Evolutionary conservation across 2,888 invertebrate species (phyloP).

Genomic region (Orthosia gracilis): DNA sequence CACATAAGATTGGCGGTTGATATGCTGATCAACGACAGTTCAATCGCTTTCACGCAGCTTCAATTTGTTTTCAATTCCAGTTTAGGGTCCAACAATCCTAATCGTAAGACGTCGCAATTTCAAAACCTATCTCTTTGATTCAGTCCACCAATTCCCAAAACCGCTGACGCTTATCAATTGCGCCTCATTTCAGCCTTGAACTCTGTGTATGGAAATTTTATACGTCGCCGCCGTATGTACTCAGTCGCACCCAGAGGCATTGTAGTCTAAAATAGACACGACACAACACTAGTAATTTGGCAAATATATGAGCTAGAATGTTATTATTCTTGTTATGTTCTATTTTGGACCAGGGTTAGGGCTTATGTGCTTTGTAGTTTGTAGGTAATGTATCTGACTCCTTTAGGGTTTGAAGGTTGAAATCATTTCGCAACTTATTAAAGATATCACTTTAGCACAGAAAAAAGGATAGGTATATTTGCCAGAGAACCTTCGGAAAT

Average conservation of each 20-base stretch:
- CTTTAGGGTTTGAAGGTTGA: neutral
- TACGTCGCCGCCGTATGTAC: conserved; percentile 63
- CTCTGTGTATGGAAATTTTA: conserved; percentile 78
- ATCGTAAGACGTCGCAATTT: neutral
- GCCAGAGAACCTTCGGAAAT: neutral
- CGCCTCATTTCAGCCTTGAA: conserved; percentile 77
- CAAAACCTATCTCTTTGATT: neutral
- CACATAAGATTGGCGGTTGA: neutral
- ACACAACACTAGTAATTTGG: conserved; percentile 52
- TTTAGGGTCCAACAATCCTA: neutral
- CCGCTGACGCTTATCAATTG: conserved; percentile 70
- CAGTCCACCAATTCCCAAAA: neutral
- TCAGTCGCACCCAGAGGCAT: conserved; percentile 60
- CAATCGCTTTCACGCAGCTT: neutral
- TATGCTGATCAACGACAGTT: neutral
- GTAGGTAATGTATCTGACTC: neutral
- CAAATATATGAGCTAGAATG: conserved; percentile 31
- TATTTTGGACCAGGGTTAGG: conserved; percentile 10
- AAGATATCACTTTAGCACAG: neutral
- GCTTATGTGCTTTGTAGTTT: conserved; percentile 1
- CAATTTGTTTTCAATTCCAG: neutral
- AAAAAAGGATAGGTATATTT: neutral
- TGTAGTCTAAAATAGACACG: conserved; percentile 64
- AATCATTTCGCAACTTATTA: neutral
- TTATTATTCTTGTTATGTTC: conserved; percentile 24